Evolutionary conservation across 2,113 vertebrate genomes (phyloP).

Genomic region (Rattus rattus): DNA sequence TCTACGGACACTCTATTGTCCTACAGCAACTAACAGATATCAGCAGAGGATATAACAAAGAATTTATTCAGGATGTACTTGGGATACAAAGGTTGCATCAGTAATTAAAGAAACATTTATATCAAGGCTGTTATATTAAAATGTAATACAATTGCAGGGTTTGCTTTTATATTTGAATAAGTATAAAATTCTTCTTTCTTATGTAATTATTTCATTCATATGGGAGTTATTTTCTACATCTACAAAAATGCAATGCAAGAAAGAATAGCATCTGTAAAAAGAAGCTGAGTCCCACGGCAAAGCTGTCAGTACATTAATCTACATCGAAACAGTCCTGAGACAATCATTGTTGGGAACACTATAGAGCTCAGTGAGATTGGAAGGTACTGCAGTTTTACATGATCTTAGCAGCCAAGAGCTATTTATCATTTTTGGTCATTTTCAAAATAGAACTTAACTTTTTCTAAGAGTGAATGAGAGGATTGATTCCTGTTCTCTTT

Average conservation of each 20-base stretch:
- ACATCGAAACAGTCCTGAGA: neutral
- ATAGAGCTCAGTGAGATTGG: neutral
- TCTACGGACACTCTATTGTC: too few relatives aligned
- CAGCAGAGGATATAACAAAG: neutral
- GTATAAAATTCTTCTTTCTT: neutral
- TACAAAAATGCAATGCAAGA: neutral
- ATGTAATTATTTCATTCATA: neutral
- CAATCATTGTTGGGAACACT: neutral
- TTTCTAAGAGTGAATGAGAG: neutral
- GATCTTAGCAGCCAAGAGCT: neutral
- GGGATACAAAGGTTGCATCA: neutral
- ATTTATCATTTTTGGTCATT: constrained; percentile 15
- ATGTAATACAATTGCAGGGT: neutral
- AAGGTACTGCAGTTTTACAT: neutral
- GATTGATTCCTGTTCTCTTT: constrained; percentile 7
- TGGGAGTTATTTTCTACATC: neutral
- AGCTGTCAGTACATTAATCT: constrained; percentile 4
- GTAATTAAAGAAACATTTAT: neutral
- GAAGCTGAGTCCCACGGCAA: neutral
- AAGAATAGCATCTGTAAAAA: neutral
- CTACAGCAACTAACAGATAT: too few relatives aligned
- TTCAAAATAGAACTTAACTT: constrained; percentile 6
- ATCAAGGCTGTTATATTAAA: neutral
- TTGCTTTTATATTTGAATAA: neutral
- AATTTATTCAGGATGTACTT: neutral